A percentile compares a stretch with the other conserved stretches of the same genome.
Evolutionary conservation across 2,113 vertebrate species (phyloP).

Genomic region (Maccullochella peelii): DNA sequence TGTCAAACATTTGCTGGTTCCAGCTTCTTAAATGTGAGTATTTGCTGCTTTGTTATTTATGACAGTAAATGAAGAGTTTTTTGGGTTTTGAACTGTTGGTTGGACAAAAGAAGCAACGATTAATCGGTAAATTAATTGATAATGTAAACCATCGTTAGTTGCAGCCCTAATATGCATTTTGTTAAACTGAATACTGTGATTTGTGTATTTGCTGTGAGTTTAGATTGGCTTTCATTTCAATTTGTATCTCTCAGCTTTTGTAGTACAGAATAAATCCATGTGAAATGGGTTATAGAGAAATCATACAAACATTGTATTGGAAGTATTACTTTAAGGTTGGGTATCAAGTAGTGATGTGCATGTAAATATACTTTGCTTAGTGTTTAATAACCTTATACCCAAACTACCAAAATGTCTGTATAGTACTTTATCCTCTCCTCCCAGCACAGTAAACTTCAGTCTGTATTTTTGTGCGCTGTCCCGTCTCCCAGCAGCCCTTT

Average conservation of each 20-base stretch:
- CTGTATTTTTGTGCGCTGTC: not conserved
- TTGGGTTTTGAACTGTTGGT: no score
- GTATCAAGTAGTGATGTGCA: no score
- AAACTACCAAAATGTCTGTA: not conserved
- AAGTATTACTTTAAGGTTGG: not conserved
- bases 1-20: no score
- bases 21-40: no score
- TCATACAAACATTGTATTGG: not conserved
- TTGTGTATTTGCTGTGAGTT: not conserved
- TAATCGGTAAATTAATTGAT: no score
- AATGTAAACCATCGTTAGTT: no score
- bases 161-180: not conserved
- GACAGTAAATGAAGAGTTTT: no score
- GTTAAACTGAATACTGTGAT: not conserved
- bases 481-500: not conserved
- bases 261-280: not conserved
- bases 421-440: not conserved
- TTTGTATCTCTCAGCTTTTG: not conserved
- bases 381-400: not conserved
- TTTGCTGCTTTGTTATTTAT: no score
- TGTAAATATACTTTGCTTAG: not conserved
- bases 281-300: not conserved
- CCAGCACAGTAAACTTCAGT: not conserved
- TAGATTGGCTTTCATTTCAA: not conserved
- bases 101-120: no score